Base-by-base conservation (phyloP, 2,797 vertebrate species). In the Dipus sagitta region DNA sequence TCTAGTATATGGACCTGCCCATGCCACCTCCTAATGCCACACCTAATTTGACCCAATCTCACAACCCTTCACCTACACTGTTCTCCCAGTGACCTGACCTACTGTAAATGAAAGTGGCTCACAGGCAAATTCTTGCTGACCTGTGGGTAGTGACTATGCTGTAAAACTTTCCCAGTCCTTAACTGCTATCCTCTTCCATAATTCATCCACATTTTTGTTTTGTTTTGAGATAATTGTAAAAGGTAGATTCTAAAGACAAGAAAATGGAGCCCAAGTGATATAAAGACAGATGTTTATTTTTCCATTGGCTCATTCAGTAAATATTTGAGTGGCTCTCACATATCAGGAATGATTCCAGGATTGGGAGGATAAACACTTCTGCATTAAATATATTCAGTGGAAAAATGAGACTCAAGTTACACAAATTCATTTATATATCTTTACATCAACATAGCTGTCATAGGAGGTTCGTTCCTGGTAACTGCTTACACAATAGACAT, bases 271-370 rank as follows among this genome's bases (percentile, higher is more conserved):
- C 26, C 7, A 91, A 77, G 20, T 74, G 38, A 70, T 94, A 92
- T 83, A 60, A 86, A 89, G 28, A 93, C 65, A 91, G 86, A 71
- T 67, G 78, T 23, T 70, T 70, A 47, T 64, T 88, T 52, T 94
- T 90, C 76, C 42, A 79, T 28, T 70, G 62, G 62, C 83, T 95
- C 21, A 81, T 67, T 82, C 47, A 54, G 12, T 88, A 94, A 82
- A 87, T 74, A 88, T 79, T 84, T 94, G 60, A 81, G 42, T 90
- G 85, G 20, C 67, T 92, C 76, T 58, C 62, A 74, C 4, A 15
- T 92, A 17, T 47, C 47, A 30, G 23, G 58, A 92, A 93, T 77
- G 77, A 42, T 47, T 93, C 74, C 52, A 86, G 52, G 68, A 28
- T 32, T 92, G 68, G 52, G 67, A 64, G 17, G 60, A 67, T 21